Percentiles rank a stretch among this genome's conserved stretches.
phyloP scores from a whole-genome alignment of 2,797 vertebrate species.

The Sparidentex hasta region DNA sequence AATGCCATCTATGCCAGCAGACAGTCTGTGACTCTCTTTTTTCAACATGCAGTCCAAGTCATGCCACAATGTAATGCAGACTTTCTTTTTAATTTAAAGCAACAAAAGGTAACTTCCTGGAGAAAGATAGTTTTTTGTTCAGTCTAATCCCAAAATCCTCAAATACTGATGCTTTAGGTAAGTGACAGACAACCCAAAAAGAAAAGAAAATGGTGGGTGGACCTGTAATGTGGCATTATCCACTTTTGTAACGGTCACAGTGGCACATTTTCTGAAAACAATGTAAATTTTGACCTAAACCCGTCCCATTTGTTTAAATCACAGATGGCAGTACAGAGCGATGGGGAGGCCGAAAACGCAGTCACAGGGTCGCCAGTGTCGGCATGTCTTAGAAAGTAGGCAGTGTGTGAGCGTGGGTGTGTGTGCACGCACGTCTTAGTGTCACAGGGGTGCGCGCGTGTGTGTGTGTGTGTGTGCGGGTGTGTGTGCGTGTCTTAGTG shows the following conservation, averaged over 20 bases:
- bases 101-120: too few species aligned
- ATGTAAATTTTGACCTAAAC: neutral
- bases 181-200: too few species aligned
- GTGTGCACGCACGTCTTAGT: constrained; percentile 3
- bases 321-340: constrained; percentile 47
- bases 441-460: constrained; percentile 78
- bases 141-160: too few species aligned
- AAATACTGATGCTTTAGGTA: too few species aligned
- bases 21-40: neutral
- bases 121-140: too few species aligned
- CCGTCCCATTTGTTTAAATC: constrained; percentile 21
- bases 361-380: constrained; percentile 52
- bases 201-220: neutral
- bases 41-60: neutral
- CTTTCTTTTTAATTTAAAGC: neutral
- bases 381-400: constrained; percentile 47
- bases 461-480: constrained; percentile 52
- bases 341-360: constrained; percentile 40
- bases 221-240: neutral
- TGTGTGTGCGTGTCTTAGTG: constrained; percentile 34
- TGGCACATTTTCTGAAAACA: neutral
- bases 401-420: constrained; percentile 28
- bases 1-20: neutral
- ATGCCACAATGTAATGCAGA: neutral
- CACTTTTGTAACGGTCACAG: neutral